phyloP scores from a whole-genome alignment of 1,140 invertebrate species.

The Pentalonia nigronervosa region DNA sequence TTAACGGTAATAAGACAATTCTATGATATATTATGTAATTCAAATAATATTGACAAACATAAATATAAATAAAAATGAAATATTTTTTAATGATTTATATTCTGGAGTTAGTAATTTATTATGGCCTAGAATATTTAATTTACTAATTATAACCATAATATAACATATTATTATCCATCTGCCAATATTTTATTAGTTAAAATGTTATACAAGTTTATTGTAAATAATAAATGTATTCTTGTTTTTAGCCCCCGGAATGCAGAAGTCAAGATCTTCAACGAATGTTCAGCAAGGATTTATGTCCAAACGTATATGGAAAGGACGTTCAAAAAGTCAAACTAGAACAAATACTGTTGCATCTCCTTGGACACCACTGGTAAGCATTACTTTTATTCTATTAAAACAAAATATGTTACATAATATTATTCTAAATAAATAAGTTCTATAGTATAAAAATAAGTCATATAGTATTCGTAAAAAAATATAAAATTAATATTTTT shows the following conservation, averaged over 20 bases:
- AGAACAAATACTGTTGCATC: conserved; percentile 66
- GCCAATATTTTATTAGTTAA: not conserved
- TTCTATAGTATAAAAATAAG: not conserved
- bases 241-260: conserved; percentile 68
- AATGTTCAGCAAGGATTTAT: conserved; percentile 81
- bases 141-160: not conserved
- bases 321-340: conserved; percentile 80
- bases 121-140: conserved; percentile 35
- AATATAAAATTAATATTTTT: not conserved
- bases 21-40: not conserved
- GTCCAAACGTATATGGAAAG: conserved; percentile 82
- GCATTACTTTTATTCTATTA: not conserved
- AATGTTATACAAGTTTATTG: not conserved
- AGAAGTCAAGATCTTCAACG: conserved; percentile 82
- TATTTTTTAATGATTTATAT: conserved; percentile 6
- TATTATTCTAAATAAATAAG: not conserved
- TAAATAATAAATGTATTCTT: not conserved
- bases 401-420: not conserved
- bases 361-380: conserved; percentile 76
- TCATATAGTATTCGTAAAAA: not conserved
- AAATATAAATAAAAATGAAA: not conserved
- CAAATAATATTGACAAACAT: not conserved
- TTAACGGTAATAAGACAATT: conserved; percentile 32
- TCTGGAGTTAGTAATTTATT: conserved; percentile 40
- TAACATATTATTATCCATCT: not conserved